These are phyloP conservation scores for Protobothrops mucrosquamatus DNA, from an alignment of 2,113 vertebrate species.

Conservation along the genomic window DNA sequence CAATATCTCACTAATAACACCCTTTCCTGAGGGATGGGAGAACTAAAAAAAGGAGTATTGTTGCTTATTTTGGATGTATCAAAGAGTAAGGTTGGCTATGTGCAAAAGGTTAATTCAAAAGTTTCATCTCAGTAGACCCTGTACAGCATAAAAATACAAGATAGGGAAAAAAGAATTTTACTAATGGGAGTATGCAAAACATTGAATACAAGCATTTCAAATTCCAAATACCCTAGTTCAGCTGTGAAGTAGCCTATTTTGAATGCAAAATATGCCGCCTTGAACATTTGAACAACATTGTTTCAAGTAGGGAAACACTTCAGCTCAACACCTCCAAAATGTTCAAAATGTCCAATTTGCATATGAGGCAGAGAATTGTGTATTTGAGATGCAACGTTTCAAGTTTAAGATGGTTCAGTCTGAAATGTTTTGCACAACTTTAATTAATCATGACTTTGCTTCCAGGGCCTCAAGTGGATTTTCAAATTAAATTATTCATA, in stretches of 20 bases:
- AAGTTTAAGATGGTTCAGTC: not conserved
- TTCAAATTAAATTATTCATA: constrained; percentile 38
- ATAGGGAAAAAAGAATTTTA: not conserved
- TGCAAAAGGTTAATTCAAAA: not conserved
- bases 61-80: not conserved
- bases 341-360: not conserved
- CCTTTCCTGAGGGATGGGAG: not conserved
- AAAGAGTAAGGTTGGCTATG: not conserved
- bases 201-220: not conserved
- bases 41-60: not conserved
- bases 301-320: not conserved
- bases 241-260: not conserved
- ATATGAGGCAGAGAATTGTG: not conserved
- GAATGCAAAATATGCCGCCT: not conserved
- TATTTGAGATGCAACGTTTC: not conserved
- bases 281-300: not conserved
- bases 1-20: not conserved
- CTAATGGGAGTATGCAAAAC: not conserved
- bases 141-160: not conserved
- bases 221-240: not conserved
- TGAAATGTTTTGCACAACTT: not conserved
- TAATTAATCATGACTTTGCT: not conserved
- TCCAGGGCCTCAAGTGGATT: constrained; percentile 9
- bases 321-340: not conserved
- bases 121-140: not conserved